Base-by-base conservation (phyloP, 2,797 vertebrate genomes). In the Semaprochilodus insignis region DNA sequence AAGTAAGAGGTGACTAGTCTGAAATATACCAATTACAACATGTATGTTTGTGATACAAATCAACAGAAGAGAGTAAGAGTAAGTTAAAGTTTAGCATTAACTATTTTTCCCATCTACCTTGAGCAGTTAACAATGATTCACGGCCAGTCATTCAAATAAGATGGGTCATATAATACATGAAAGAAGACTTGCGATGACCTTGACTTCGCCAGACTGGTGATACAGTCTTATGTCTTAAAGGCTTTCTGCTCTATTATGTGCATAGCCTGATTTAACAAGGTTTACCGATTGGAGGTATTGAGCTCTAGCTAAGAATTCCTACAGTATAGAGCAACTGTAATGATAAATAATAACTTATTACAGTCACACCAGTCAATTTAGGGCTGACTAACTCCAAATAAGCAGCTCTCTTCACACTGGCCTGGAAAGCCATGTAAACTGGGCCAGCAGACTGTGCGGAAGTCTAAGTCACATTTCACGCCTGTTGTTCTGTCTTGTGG, bases 401-500 rank as follows among this genome's bases (percentile, higher is more conserved):
- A 83, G 69, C 52, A 23, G 51, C 51, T 66, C 77, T 75, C 66
- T 76, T 78, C 40, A 73, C 69, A 69, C 40, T 54, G n/a, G 40
- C 59, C 21, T n/a, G 23, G 34, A 54, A 74, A 74, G 60, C 63
- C 1, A 48, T 69, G 66, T 55, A 52, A 77, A 78, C 31, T 59
- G 48, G 55, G 70, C 23, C 36, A 78, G 31, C 65, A 44, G 77
- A 62, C 40, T 69, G 44, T 65, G 55, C 51, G 69, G 59, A 77
- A 21, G 36, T n/a, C 21, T 52, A 55, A 74, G 75, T 83, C 40
- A 36, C n/a, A 36, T 82, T 81, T 80, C 69, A 34, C 14, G 54
- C 73, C 85, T 80, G 57, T 62, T 63, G 40, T 25, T 40, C 65
- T 40, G 44, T 83, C 81, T 81, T n/a, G 48, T 63, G 60, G 73